phyloP scores from a whole-genome alignment of 1,140 invertebrate genomes.

The Caenorhabditis remanei region DNA sequence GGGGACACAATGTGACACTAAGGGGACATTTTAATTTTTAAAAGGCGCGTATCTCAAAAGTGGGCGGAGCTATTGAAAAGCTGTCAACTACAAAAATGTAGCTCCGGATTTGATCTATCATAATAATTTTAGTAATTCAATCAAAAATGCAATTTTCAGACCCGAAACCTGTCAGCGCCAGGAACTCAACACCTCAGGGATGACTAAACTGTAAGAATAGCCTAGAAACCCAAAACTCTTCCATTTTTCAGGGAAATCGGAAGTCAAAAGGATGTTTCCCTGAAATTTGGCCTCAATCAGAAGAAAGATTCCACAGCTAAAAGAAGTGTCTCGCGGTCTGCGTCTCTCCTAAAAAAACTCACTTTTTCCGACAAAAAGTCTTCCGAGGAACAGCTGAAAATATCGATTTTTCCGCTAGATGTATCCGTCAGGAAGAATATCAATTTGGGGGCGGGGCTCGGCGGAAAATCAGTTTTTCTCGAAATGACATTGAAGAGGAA shows the following conservation, averaged over 20 bases:
- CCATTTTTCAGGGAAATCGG: constrained; percentile 33
- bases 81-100: too few relatives aligned
- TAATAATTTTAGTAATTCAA: too few relatives aligned
- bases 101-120: too few relatives aligned
- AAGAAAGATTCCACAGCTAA: constrained; percentile 1
- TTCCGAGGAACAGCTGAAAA: background rate
- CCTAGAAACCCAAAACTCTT: background rate
- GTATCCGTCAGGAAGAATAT: constrained; percentile 24
- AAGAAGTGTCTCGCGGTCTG: background rate
- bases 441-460: background rate
- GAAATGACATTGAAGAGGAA: constrained; percentile 11
- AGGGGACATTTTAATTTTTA: background rate
- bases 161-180: background rate
- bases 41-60: too few relatives aligned
- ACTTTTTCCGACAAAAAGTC: constrained; percentile 24
- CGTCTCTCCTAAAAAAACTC: background rate
- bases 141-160: too few relatives aligned
- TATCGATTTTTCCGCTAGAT: constrained; percentile 5
- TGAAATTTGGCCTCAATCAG: background rate
- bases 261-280: background rate
- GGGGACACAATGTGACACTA: too few relatives aligned
- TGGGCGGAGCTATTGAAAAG: too few relatives aligned
- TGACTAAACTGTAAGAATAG: constrained; percentile 11
- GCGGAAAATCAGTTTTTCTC: background rate
- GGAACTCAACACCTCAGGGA: background rate